Evolutionary conservation across 2,113 vertebrate species (phyloP).

Genomic region (Calypte anna): DNA sequence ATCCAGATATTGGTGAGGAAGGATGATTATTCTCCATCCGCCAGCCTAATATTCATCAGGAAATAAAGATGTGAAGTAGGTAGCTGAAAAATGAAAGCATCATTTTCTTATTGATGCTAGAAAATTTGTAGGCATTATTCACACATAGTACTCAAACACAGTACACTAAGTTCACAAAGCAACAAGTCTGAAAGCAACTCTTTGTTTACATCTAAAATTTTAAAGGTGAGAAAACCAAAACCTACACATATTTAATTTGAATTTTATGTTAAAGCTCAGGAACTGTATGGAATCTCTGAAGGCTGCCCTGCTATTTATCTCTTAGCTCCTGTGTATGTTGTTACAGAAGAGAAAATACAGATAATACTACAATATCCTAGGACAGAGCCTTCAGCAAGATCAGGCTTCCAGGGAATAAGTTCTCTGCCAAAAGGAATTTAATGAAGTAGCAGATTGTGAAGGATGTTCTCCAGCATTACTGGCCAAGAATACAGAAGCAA

Average conservation of each 20-base stretch:
- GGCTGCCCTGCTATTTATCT: neutral
- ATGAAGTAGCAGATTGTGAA: neutral
- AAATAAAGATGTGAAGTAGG: neutral
- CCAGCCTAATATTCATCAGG: neutral
- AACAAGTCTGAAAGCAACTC: neutral
- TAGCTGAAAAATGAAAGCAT: neutral
- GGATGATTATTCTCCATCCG: neutral
- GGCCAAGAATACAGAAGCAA: neutral
- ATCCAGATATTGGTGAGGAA: neutral
- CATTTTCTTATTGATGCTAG: neutral
- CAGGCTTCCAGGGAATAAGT: neutral
- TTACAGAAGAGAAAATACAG: neutral
- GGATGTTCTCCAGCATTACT: neutral
- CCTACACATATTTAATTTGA: neutral
- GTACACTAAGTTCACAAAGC: neutral
- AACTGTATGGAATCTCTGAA: neutral
- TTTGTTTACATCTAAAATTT: neutral
- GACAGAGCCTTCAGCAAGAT: neutral
- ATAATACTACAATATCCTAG: neutral
- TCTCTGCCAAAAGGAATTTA: neutral
- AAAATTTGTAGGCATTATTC: neutral
- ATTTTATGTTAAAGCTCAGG: neutral
- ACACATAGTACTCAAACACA: neutral
- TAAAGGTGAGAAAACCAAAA: neutral
- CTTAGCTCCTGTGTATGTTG: neutral